Percentiles rank a stretch among this genome's conserved stretches.
Conservation (phyloP, 2,797 vertebrate species). For the Myiotriccus ornatus region DNA sequence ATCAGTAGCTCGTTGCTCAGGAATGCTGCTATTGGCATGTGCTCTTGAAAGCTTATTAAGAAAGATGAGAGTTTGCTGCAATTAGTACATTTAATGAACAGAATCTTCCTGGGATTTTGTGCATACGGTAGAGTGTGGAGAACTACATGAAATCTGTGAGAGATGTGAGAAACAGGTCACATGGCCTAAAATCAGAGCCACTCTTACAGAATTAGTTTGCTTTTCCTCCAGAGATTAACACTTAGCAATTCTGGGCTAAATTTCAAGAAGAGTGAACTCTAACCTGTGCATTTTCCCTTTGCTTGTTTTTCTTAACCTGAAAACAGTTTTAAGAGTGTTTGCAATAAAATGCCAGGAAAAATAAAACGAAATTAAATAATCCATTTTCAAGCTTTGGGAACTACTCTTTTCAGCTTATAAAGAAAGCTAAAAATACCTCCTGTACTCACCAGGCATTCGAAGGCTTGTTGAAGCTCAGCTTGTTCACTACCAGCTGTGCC, state of each 20-base stretch:
- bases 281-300: conserved; percentile 47
- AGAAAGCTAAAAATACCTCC: conserved; percentile 22
- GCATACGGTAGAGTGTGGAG: background rate
- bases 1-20: background rate
- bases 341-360: conserved; percentile 48
- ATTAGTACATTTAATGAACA: conserved; percentile 21
- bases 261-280: conserved; percentile 50
- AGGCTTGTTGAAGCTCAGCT: conserved; percentile 11
- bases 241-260: conserved; percentile 65
- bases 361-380: conserved; percentile 53
- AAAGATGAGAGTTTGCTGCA: background rate
- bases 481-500: background rate
- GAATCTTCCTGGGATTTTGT: conserved; percentile 26
- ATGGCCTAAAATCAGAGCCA: conserved; percentile 31
- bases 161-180: conserved; percentile 23
- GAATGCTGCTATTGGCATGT: conserved; percentile 5
- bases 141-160: conserved; percentile 13
- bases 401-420: conserved; percentile 21
- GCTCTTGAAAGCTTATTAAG: background rate
- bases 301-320: conserved; percentile 56
- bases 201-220: conserved; percentile 60
- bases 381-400: conserved; percentile 23
- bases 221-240: conserved; percentile 70
- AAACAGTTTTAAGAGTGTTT: conserved; percentile 42
- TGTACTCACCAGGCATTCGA: background rate